Conservation (phyloP, 2,888 invertebrate species). For the Oxytorus armatus region DNA sequence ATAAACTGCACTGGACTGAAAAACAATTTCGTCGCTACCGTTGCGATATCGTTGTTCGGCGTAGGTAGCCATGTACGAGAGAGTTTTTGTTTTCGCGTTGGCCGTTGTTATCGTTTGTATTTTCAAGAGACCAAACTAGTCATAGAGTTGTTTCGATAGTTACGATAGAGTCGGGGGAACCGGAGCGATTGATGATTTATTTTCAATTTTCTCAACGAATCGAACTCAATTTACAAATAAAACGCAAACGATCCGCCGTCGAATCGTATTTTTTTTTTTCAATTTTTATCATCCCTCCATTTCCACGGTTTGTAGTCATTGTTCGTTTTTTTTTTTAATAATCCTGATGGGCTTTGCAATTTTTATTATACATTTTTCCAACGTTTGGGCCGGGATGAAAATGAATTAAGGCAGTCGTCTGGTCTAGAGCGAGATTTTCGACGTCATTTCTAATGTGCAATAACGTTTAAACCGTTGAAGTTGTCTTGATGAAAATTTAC, state of each 20-base stretch:
- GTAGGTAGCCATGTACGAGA: conserved; percentile 24
- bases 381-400: neutral
- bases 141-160: conserved; percentile 45
- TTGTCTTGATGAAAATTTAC: too few species aligned
- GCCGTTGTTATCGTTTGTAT: conserved; percentile 35
- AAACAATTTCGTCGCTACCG: conserved; percentile 64
- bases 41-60: conserved; percentile 38
- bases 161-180: conserved; percentile 30
- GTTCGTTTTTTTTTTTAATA: neutral
- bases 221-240: conserved; percentile 58
- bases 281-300: neutral
- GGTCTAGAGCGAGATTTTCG: too few species aligned
- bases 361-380: conserved; percentile 1
- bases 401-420: too few species aligned
- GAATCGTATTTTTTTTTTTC: conserved; percentile 30
- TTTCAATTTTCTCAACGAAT: conserved; percentile 59
- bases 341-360: conserved; percentile 2
- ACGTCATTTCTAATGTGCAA: too few species aligned
- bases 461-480: too few species aligned
- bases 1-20: conserved; percentile 61
- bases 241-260: conserved; percentile 42
- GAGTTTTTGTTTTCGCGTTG: conserved; percentile 8
- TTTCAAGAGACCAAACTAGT: conserved; percentile 51
- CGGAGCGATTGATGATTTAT: conserved; percentile 56
- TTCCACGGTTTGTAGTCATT: neutral